These are phyloP conservation scores for Choloepus hoffmanni DNA, from an alignment of 2,113 vertebrate genomes.

Conservation along the genomic window DNA sequence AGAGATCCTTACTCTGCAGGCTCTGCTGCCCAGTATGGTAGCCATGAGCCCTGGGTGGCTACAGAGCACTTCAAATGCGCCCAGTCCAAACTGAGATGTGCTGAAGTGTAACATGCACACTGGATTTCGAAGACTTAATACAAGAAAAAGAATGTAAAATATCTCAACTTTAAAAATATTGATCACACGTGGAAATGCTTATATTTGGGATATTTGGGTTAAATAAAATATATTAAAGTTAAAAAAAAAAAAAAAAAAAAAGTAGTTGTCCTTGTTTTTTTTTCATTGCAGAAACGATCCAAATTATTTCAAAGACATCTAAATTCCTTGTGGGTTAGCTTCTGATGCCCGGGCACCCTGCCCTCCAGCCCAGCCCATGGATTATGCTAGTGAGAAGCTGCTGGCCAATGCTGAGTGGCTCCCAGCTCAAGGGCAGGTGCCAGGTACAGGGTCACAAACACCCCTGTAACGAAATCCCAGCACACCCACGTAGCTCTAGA, in stretches of 20 bases:
- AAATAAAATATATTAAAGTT: neutral
- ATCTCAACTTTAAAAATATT: neutral
- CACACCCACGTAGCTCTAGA: neutral
- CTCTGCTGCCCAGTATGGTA: neutral
- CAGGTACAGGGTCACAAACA: neutral
- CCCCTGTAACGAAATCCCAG: neutral
- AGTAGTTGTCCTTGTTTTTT: neutral
- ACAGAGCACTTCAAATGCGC: neutral
- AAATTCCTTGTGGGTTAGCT: neutral
- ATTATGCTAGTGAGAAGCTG: too few species aligned
- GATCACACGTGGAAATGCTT: neutral
- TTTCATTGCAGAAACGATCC: neutral
- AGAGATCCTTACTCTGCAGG: neutral
- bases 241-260: too few species aligned
- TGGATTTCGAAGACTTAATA: neutral
- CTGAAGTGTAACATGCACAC: neutral
- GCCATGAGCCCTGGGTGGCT: neutral
- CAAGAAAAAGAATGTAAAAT: neutral
- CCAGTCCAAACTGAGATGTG: neutral
- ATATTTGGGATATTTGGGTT: neutral
- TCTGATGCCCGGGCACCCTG: neutral
- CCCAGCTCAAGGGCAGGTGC: neutral
- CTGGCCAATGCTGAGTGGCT: too few species aligned
- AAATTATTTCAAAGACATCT: neutral
- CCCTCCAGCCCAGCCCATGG: neutral